phyloP scores from a whole-genome alignment of 2,797 vertebrate species.

The Gymnothorax reevesii region DNA sequence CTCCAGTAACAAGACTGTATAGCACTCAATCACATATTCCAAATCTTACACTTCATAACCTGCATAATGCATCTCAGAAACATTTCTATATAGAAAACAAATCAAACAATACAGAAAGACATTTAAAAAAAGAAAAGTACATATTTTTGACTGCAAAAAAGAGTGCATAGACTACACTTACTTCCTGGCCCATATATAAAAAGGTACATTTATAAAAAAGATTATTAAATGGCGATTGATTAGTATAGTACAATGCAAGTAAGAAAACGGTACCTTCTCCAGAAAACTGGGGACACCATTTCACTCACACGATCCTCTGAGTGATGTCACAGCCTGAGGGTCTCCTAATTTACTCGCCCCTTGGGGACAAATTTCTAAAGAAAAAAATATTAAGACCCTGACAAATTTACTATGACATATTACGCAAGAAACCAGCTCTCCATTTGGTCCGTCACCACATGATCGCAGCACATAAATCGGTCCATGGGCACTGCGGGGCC shows the following conservation, averaged over 20 bases:
- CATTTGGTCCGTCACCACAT: conserved; percentile 61
- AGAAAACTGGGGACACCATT: conserved; percentile 44
- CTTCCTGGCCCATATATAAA: conserved; percentile 61
- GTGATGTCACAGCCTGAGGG: conserved; percentile 73
- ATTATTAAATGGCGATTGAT: conserved; percentile 58
- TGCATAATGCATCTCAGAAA: conserved; percentile 42
- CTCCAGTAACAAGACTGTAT: conserved; percentile 49
- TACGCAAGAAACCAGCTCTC: conserved; percentile 68
- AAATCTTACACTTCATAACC: conserved; percentile 49
- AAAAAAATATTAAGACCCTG: conserved; percentile 69
- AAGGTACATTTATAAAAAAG: conserved; percentile 56
- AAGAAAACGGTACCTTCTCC: conserved; percentile 52
- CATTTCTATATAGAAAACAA: conserved; percentile 40
- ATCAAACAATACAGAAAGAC: conserved; percentile 47
- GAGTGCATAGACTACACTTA: conserved; percentile 51
- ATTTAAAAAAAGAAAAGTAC: conserved; percentile 43
- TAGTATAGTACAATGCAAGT: conserved; percentile 56
- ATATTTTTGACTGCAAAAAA: conserved; percentile 46
- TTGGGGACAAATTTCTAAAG: conserved; percentile 56
- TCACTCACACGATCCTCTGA: conserved; percentile 58
- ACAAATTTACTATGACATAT: conserved; percentile 70
- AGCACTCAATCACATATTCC: conserved; percentile 45
- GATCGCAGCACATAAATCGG: conserved; percentile 32
- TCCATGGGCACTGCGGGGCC: conserved; percentile 34
- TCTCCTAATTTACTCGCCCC: conserved; percentile 72